Evolutionary conservation across 2,888 invertebrate species (phyloP).

Genomic region (Mythimna impura): DNA sequence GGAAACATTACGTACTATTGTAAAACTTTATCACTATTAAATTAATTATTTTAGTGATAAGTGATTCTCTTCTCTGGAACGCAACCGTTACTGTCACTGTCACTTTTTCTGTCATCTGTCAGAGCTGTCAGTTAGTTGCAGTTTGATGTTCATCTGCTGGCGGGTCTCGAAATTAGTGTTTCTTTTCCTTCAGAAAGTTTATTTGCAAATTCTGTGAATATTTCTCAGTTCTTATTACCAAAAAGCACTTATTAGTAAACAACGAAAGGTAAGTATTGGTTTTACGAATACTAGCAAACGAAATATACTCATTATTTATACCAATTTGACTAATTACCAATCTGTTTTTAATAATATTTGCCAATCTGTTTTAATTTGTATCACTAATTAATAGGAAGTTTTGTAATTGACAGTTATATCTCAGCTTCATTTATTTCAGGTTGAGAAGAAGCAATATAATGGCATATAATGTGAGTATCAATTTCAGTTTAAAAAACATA

Average conservation of each 20-base stretch:
- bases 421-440: slow-evolving; percentile 47
- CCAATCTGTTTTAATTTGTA: neutral
- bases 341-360: neutral
- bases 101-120: no score
- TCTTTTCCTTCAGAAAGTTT: neutral
- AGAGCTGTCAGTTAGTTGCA: no score
- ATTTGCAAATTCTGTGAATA: slow-evolving; percentile 7
- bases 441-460: slow-evolving; percentile 36
- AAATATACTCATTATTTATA: neutral
- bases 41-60: no score
- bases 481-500: neutral
- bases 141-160: neutral
- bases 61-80: slow-evolving; percentile 4
- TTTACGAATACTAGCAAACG: neutral
- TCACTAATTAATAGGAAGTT: neutral
- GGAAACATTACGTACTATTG: neutral
- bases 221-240: neutral
- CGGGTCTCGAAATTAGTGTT: neutral
- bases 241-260: neutral
- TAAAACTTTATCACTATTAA: neutral
- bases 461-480: slow-evolving; percentile 75
- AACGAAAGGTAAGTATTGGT: slow-evolving; percentile 28
- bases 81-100: neutral
- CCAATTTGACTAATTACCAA: no score
- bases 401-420: neutral